Percentiles rank a stretch among this genome's conserved stretches.
These are phyloP conservation scores for Podargus strigoides DNA, from an alignment of 2,797 vertebrate genomes.

Conservation along the genomic window DNA sequence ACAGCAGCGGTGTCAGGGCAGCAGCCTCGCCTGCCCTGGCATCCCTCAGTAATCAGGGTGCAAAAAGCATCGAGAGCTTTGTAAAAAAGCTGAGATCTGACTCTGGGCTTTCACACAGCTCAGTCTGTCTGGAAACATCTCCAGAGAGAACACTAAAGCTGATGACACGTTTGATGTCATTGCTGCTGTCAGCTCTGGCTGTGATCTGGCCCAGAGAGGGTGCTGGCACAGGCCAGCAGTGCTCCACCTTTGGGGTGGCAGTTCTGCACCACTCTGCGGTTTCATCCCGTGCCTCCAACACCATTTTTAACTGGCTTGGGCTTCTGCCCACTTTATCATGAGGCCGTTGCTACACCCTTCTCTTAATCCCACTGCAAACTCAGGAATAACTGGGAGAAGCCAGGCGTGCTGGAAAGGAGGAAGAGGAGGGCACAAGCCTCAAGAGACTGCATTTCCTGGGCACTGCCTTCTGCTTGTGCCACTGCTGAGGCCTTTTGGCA, in stretches of 20 bases:
- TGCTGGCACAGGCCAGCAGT: background rate
- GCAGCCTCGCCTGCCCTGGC: background rate
- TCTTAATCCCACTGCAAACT: background rate
- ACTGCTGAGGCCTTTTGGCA: background rate
- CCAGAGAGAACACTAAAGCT: background rate
- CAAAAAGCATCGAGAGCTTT: background rate
- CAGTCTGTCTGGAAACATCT: background rate
- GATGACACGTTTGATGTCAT: background rate
- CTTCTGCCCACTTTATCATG: background rate
- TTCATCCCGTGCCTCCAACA: background rate
- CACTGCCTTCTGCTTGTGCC: background rate
- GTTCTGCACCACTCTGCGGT: background rate
- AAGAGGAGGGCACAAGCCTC: background rate
- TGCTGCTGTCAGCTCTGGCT: background rate
- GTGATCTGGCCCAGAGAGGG: background rate
- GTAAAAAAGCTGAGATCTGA: background rate
- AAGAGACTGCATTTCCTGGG: background rate
- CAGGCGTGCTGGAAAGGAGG: background rate
- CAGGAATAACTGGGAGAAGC: background rate
- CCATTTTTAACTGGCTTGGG: background rate
- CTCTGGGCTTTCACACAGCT: background rate
- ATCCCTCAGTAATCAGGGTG: background rate
- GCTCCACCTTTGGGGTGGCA: background rate
- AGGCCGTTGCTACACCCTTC: background rate
- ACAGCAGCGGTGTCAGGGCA: background rate